Conservation (phyloP, 2,113 vertebrate species). For the Ariopsis seemanni region DNA sequence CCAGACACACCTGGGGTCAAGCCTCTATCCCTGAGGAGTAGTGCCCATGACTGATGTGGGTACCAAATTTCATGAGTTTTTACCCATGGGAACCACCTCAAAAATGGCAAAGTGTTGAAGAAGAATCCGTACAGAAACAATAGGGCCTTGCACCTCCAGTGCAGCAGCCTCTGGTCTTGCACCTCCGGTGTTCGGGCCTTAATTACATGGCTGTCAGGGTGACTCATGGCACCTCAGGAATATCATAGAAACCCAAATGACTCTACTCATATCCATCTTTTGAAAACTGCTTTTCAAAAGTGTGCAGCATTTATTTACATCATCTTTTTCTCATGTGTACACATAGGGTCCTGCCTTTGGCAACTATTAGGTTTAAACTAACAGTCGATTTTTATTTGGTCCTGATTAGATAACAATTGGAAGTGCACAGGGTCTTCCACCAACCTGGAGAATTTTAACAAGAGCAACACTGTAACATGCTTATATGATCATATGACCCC, state of each 20-base stretch:
- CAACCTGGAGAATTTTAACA: accelerated
- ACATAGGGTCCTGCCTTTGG: background rate
- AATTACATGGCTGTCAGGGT: too few relatives aligned
- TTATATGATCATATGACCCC: slow-evolving; percentile 63
- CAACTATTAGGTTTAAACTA: background rate
- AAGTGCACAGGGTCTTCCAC: background rate
- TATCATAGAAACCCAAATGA: background rate
- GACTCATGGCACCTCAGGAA: background rate
- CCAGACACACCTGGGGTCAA: too few relatives aligned
- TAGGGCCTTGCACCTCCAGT: too few relatives aligned
- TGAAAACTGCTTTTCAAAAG: background rate
- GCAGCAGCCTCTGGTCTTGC: too few relatives aligned
- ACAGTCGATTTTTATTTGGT: background rate
- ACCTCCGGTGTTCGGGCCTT: too few relatives aligned
- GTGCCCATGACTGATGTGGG: too few relatives aligned
- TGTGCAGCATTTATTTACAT: too few relatives aligned
- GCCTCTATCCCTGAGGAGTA: too few relatives aligned
- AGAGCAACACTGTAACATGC: slow-evolving; percentile 39
- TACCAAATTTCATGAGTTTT: too few relatives aligned
- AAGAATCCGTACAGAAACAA: too few relatives aligned
- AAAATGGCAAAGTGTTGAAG: too few relatives aligned
- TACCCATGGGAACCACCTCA: too few relatives aligned
- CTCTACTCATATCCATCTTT: background rate
- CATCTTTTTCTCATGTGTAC: background rate
- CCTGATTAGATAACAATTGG: slow-evolving; percentile 20